Evolutionary conservation across 2,113 vertebrate species (phyloP).

Genomic region (Megalops atlanticus): DNA sequence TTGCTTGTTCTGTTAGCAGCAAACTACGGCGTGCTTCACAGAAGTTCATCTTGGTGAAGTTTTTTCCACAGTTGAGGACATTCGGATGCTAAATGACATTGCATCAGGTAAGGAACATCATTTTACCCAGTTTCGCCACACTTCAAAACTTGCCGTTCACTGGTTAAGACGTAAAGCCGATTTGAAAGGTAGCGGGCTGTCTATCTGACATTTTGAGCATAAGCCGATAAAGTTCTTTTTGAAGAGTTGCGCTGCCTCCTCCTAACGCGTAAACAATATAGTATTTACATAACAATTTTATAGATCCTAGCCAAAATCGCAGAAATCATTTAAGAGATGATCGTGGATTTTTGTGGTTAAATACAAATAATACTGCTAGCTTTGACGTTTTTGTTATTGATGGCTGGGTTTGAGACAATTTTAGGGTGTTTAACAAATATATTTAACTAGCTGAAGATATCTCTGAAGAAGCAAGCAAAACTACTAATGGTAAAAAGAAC

Average conservation of each 20-base stretch:
- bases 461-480: too few relatives aligned
- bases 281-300: too few relatives aligned
- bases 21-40: slow-evolving; percentile 17
- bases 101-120: slow-evolving; percentile 39
- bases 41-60: slow-evolving; percentile 45
- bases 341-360: too few relatives aligned
- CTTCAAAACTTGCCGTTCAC: not conserved
- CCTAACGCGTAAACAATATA: too few relatives aligned
- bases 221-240: not conserved
- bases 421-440: too few relatives aligned
- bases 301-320: too few relatives aligned
- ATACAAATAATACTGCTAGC: too few relatives aligned
- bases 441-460: too few relatives aligned
- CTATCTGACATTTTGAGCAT: not conserved
- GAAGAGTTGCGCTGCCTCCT: not conserved
- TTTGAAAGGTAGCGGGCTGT: not conserved
- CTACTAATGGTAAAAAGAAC: too few relatives aligned
- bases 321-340: too few relatives aligned
- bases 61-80: slow-evolving; percentile 26
- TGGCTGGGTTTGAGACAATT: too few relatives aligned
- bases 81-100: slow-evolving; percentile 40
- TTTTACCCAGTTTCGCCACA: not conserved
- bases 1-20: slow-evolving; percentile 10
- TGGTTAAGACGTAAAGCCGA: not conserved
- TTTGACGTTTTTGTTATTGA: too few relatives aligned